Evolutionary conservation across 2,113 vertebrate genomes (phyloP).

Genomic region (Ginglymostoma cirratum): DNA sequence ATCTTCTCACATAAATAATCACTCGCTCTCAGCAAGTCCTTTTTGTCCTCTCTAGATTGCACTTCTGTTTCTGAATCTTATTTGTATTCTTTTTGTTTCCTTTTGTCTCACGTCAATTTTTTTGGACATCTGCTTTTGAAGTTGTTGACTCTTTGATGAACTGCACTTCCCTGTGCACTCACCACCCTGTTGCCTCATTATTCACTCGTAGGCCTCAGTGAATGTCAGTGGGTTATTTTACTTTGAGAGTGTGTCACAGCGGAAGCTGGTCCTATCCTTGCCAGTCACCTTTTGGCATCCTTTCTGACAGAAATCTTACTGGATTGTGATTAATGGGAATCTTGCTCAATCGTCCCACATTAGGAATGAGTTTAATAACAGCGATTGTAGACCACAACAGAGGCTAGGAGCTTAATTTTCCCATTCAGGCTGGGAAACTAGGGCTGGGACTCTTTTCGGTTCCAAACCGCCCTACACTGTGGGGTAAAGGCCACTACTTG

Average conservation of each 20-base stretch:
- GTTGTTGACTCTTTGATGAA: neutral
- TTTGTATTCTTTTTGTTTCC: neutral
- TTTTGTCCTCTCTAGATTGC: neutral
- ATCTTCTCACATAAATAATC: neutral
- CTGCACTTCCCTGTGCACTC: neutral
- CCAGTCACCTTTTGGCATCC: neutral
- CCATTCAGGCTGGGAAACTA: neutral
- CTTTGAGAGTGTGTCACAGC: neutral
- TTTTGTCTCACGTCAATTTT: neutral
- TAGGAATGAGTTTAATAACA: neutral
- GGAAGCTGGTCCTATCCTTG: neutral
- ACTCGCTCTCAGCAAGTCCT: neutral
- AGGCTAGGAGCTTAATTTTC: neutral
- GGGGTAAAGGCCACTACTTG: neutral
- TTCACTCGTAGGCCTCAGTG: neutral
- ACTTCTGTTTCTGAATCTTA: neutral
- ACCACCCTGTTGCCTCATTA: neutral
- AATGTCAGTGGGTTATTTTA: neutral
- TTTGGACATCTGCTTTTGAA: neutral
- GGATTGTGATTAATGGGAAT: neutral
- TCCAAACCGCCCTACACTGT: neutral
- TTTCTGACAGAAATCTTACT: neutral
- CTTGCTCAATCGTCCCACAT: neutral
- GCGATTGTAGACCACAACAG: neutral
- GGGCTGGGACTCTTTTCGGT: neutral